Evolutionary conservation across 2,888 invertebrate genomes (phyloP).

Genomic region (Cosmopolites sordidus): DNA sequence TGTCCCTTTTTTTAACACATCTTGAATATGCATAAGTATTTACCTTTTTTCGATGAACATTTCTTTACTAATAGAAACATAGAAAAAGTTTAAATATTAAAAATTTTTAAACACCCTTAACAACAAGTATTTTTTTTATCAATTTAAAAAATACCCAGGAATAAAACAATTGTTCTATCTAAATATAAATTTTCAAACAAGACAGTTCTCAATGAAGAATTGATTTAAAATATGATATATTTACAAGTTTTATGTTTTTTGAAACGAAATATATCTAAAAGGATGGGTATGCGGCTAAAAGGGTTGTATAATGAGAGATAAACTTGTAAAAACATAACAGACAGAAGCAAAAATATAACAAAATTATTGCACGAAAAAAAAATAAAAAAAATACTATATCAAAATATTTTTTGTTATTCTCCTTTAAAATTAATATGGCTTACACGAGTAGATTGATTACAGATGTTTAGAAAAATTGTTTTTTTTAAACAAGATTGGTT

Average conservation of each 20-base stretch:
- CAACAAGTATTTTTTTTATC: slow-evolving; percentile 15
- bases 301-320: no score
- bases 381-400: not conserved
- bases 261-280: no score
- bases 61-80: no score
- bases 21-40: not conserved
- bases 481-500: not conserved
- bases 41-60: no score
- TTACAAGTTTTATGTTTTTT: no score
- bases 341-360: slow-evolving; percentile 3
- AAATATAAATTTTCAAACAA: not conserved
- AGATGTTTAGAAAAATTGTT: not conserved
- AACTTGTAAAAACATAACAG: no score
- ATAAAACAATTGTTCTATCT: slow-evolving; percentile 19
- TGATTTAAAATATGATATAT: not conserved
- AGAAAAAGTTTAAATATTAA: slow-evolving; percentile 6
- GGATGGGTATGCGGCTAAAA: no score
- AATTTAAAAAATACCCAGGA: slow-evolving; percentile 11
- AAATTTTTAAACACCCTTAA: slow-evolving; percentile 12
- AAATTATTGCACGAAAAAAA: slow-evolving; percentile 17
- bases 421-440: not conserved
- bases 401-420: not conserved
- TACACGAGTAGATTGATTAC: not conserved
- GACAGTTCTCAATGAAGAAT: no score
- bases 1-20: not conserved